Base-by-base conservation (phyloP, 2,113 vertebrate species). In the Paedocypris sp. region DNA sequence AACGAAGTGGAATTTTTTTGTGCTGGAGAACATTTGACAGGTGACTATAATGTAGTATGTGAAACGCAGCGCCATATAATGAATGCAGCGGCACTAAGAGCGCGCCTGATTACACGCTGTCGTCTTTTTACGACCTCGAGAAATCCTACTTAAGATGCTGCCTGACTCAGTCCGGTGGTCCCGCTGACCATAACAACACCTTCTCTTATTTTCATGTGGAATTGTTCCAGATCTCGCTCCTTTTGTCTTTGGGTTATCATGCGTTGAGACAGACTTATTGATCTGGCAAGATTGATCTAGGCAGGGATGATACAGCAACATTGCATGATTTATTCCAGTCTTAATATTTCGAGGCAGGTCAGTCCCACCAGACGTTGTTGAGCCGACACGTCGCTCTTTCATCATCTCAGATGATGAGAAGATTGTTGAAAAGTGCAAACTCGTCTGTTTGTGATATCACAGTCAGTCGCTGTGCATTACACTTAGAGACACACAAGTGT, bases 281-380 rank as follows among this genome's bases (percentile, higher is more conserved):
- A 85, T 85, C 69, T 13, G 20, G 29, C 2, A 2, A 70, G 74
- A 85, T 80, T 80, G 81, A 85, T 82, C 77, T 74, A 75, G 67
- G 62, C 64, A 72, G 67, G 63, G 77, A 80, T 79, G 83, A 87
- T 83, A 72, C 80, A 75, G 81, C 84, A 80, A 75, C 74, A 77
- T 83, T 60, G 57, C 71, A 75, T 80, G 80, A 86, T 85, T 84
- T 79, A 85, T 83, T 81, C 75, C 69, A 69, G 48, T 54, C 56
- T 61, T 85, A 81, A 82, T 81, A 75, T 76, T 56, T 61, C 33
- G 62, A 52, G 75, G 77, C 81, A 73, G 72, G 66, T 35, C 35
- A 25, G 23, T 57, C 45, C 53, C 42, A 32, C 15, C 71, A 66
- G 74, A 71, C 52, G 31, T 20, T 25, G 42, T 68, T 71, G 69